Base-by-base conservation (phyloP, 2,113 vertebrate genomes). In the Neodontobutis hainanensis region DNA sequence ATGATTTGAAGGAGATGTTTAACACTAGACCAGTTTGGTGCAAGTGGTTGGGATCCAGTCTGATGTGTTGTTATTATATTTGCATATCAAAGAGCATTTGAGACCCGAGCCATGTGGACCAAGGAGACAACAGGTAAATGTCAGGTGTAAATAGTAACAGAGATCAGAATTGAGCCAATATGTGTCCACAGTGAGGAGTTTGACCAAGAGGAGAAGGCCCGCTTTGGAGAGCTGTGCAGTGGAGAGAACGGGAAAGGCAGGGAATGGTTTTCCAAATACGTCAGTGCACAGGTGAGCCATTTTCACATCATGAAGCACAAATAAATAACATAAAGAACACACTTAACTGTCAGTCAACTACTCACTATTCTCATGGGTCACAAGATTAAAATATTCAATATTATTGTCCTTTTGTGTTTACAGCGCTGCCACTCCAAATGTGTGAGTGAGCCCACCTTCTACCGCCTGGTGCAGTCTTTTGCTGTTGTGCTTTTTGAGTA, bases 391-490 rank as follows among this genome's bases (percentile, higher is more conserved):
- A 51, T 36, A 46, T 16, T 61, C 5, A 46, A 4, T 68, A 9
- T 70, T 10, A 1, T 55, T 4, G n/a, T 82, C 1, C 3, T 2
- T 27, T 27, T 27, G 40, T 87, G 11, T 83, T 72, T 58, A 2
- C 94, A 99, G 97, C 96, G 97, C 85, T 99, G 96, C 91, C 94
- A 97, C 82, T 98, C 96, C 51, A 99, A 97, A 75, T 95, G 96
- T 0, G 96, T 99, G 61, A 95, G 94, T 0, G 97, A 99, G 76
- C 92, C 95, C 19, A 96, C 97, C 32, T 99, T 99, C 93, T 99
- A 98, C 90, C 92, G 97, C 71, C 94, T 99, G 87, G 96, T 99
- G 72, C 97, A 99, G 92, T 98, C 97, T 0, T 99, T 99, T 0
- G 97, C 97, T 0, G 95, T 99, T 0, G 96, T 97, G 32, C 91